These are phyloP conservation scores for Diachasmimorpha longicaudata DNA, from an alignment of 1,140 invertebrate genomes.

Conservation along the genomic window DNA sequence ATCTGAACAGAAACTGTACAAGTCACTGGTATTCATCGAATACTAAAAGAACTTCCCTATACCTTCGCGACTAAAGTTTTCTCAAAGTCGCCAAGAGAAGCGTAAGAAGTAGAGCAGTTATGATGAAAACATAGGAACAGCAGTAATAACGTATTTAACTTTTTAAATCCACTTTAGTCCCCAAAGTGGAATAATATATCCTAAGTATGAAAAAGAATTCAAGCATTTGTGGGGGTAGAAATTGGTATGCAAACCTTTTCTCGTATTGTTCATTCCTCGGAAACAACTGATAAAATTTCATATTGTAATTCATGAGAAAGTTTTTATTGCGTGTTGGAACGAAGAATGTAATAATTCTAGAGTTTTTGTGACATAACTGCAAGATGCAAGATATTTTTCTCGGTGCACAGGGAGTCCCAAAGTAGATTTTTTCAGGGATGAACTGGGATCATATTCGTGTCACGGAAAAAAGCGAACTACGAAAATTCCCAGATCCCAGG, in stretches of 20 bases:
- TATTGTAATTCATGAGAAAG: neutral
- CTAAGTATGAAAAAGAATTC: neutral
- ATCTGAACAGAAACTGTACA: neutral
- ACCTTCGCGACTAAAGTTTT: neutral
- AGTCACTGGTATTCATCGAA: neutral
- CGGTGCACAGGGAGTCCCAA: too few relatives aligned
- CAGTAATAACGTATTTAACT: neutral
- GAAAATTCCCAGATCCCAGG: too few relatives aligned
- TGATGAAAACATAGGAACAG: neutral
- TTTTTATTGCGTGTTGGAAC: neutral
- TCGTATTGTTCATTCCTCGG: neutral
- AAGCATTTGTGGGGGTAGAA: neutral
- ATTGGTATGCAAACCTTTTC: neutral
- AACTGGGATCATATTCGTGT: too few relatives aligned
- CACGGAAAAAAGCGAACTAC: too few relatives aligned
- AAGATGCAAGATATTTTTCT: too few relatives aligned
- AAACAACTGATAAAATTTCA: neutral
- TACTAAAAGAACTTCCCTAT: neutral
- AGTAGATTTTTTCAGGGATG: too few relatives aligned
- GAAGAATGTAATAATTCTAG: neutral
- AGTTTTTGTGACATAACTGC: neutral
- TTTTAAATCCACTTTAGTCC: neutral
- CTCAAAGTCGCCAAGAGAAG: neutral
- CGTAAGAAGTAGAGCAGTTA: neutral
- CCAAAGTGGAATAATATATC: neutral